These are phyloP conservation scores for Apteryx mantelli DNA, from an alignment of 2,113 vertebrate genomes.

Conservation along the genomic window DNA sequence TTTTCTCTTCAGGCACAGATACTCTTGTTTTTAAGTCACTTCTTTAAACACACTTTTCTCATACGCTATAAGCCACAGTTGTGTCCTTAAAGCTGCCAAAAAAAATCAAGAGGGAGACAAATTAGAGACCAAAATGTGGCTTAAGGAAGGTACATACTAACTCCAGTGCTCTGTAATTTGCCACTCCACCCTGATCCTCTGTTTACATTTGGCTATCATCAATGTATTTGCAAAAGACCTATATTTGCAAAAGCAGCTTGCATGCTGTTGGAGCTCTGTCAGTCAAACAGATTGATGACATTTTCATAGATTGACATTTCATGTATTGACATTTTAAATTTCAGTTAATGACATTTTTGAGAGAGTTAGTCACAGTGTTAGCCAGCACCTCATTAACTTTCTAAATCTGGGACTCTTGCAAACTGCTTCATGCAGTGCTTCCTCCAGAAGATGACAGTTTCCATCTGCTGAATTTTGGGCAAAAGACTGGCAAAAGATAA, in stretches of 20 bases:
- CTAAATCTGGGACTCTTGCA: not conserved
- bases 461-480: not conserved
- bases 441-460: not conserved
- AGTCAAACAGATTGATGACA: not conserved
- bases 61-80: not conserved
- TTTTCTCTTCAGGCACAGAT: not conserved
- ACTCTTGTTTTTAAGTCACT: not conserved
- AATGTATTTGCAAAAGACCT: not conserved
- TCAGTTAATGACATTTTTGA: not conserved
- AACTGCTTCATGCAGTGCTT: not conserved
- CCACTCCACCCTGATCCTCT: not conserved
- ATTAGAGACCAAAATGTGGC: not conserved
- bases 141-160: not conserved
- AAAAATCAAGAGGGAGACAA: not conserved
- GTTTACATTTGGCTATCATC: not conserved
- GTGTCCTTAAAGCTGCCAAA: not conserved
- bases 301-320: not conserved
- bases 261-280: not conserved
- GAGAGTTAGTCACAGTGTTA: not conserved
- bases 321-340: not conserved
- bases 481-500: not conserved
- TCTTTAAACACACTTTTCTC: not conserved
- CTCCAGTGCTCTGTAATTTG: slow-evolving; percentile 14
- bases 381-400: not conserved
- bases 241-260: not conserved